These are phyloP conservation scores for Panzeria rudis DNA, from an alignment of 2,888 invertebrate species.

Conservation along the genomic window DNA sequence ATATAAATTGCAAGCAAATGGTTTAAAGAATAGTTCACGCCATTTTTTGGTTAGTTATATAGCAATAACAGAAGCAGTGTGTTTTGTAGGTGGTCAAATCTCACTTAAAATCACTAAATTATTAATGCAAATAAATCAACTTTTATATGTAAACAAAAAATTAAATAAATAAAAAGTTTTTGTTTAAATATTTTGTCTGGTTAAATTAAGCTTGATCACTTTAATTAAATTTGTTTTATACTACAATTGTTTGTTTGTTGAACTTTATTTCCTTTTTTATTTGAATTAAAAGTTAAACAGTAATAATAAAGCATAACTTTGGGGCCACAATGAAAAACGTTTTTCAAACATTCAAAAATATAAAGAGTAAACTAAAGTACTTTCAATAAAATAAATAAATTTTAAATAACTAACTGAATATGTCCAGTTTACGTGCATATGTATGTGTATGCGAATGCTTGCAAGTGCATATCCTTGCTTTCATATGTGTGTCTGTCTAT, in stretches of 20 bases:
- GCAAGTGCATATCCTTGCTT: not conserved
- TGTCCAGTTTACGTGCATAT: constrained; percentile 12
- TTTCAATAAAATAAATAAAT: constrained; percentile 23
- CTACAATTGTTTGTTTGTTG: constrained; percentile 28
- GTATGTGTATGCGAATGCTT: too few species aligned
- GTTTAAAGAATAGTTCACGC: not conserved
- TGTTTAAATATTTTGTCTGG: not conserved
- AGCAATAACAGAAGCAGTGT: not conserved
- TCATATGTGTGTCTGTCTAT: constrained; percentile 4
- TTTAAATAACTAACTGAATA: not conserved
- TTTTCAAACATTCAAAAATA: constrained; percentile 31
- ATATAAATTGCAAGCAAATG: not conserved
- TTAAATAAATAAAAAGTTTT: not conserved
- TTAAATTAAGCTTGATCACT: constrained; percentile 28
- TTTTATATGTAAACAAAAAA: not conserved
- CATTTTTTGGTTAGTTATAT: too few species aligned
- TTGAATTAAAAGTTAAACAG: constrained; percentile 67
- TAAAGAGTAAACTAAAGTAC: constrained; percentile 21
- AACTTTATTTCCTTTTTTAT: constrained; percentile 27
- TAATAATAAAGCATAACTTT: constrained; percentile 75
- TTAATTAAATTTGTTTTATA: constrained; percentile 4
- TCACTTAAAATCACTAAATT: not conserved
- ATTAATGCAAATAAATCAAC: not conserved
- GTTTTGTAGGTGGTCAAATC: not conserved
- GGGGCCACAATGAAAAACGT: constrained; percentile 18